phyloP scores from a whole-genome alignment of 2,888 invertebrate species.

The Platynereis dumerilii region DNA sequence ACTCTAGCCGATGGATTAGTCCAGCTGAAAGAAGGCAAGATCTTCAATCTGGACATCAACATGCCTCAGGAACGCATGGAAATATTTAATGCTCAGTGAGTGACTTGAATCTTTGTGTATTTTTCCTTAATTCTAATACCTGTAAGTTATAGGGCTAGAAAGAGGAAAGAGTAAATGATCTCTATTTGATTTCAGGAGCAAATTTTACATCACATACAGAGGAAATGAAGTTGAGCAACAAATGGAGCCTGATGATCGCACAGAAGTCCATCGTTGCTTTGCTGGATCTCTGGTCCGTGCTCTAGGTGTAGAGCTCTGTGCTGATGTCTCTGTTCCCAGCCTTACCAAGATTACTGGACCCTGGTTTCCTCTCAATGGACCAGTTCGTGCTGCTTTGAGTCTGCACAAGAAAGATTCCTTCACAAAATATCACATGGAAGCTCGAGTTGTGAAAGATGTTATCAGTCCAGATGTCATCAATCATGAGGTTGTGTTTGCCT shows the following conservation, averaged over 20 bases:
- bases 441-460: conserved; percentile 39
- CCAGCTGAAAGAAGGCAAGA: conserved; percentile 73
- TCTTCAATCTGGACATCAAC: conserved; percentile 77
- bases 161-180: too few relatives aligned
- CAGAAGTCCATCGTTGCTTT: conserved; percentile 65
- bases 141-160: too few relatives aligned
- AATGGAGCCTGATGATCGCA: conserved; percentile 71
- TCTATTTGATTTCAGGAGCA: conserved; percentile 41
- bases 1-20: conserved; percentile 80
- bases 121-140: too few relatives aligned
- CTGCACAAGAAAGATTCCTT: conserved; percentile 54
- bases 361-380: conserved; percentile 56
- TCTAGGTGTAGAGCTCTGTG: conserved; percentile 84
- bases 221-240: conserved; percentile 71
- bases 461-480: conserved; percentile 10
- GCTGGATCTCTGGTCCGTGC: conserved; percentile 71
- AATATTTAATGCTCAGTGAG: conserved; percentile 75
- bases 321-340: conserved; percentile 72
- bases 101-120: too few relatives aligned
- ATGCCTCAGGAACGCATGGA: conserved; percentile 85
- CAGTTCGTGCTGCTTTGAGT: conserved; percentile 41
- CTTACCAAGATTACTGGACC: conserved; percentile 68
- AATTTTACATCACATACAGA: conserved; percentile 52
- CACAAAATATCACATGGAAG: conserved; percentile 52
- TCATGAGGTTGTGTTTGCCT: background rate